These are phyloP conservation scores for Lochmaea crataegi DNA, from an alignment of 2,888 invertebrate genomes.

Conservation along the genomic window DNA sequence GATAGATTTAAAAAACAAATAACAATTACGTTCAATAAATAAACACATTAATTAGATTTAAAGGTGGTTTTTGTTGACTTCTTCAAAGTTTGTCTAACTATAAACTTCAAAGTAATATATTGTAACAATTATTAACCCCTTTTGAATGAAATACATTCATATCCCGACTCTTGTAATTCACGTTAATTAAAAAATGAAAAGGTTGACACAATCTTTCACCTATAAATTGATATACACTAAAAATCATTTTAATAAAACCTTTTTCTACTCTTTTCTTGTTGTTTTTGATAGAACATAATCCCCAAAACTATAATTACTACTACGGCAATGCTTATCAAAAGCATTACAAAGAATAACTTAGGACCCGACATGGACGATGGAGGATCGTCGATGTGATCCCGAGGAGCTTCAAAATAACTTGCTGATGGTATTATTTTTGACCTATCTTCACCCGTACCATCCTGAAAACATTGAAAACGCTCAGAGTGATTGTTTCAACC, in stretches of 20 bases:
- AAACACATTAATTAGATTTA: too few species aligned
- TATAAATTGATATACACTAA: conserved; percentile 24
- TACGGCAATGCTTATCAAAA: conserved; percentile 84
- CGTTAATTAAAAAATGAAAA: not conserved
- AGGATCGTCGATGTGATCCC: conserved; percentile 90
- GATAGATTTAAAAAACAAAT: too few species aligned
- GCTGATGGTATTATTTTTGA: conserved; percentile 90
- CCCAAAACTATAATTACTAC: conserved; percentile 88
- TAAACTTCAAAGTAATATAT: not conserved
- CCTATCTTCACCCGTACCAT: conserved; percentile 76
- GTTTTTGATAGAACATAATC: conserved; percentile 93
- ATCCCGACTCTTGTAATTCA: not conserved
- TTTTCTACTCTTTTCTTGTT: conserved; percentile 89
- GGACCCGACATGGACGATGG: conserved; percentile 89
- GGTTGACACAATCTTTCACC: conserved; percentile 10
- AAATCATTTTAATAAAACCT: conserved; percentile 74
- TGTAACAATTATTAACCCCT: not conserved
- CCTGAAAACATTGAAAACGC: conserved; percentile 61
- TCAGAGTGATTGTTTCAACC: not conserved
- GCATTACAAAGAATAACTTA: conserved; percentile 89
- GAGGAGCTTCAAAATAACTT: conserved; percentile 87
- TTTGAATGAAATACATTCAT: not conserved
- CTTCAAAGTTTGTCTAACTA: not conserved
- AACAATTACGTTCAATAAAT: too few species aligned
- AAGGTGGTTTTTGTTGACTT: not conserved